Evolutionary conservation across 1,140 invertebrate genomes (phyloP), one percentile per base, ranked within the genome.

Genomic region (Aphis gossypii): DNA sequence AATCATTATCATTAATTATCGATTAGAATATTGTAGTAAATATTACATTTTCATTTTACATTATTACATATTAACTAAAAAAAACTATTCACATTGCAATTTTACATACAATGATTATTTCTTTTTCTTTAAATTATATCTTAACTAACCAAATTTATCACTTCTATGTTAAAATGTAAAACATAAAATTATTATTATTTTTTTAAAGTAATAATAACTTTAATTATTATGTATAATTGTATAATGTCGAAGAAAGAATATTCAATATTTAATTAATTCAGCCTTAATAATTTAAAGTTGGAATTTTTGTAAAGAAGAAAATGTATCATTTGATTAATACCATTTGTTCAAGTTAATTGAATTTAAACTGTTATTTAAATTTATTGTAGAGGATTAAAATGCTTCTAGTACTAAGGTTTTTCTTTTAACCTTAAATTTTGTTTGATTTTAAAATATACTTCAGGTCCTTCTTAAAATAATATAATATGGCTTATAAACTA

Each of bases 61-160:
- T 90, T 44, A 90, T 21, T 90, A 56, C 23, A 90, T 90, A 35
- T 90, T 90, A 44, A 68, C 56, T 90, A 90, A 68, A 41, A 44
- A 60, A 46, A 90, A 60, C 88, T 90, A 68, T 90, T 38, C 56
- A 90, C 68, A 90, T 56, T 68, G 60, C 89, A 60, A 68, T 46
- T 30, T 4, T 54, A 54, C 46, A 18, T 38, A 44, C 38, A 76
- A 56, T 23, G 30, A 2, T 54, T 54, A 51, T 88, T 89, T 38
- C 38, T 46, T 7, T 9, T 38, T 89, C n/a, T 54, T 54, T 35
- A n/a, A 48, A n/a, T 38, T 54, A 54, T 56, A 51, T 54, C 18
- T 54, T 23, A 89, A 54, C 87, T 89, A 89, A 38, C 87, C 2
- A 56, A 89, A 51, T 18, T 18, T 54, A n/a, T 54, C 46, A 56